A percentile compares a stretch with the other conserved stretches of the same genome.
Evolutionary conservation across 2,888 invertebrate species (phyloP).

Genomic region (Bhutanitis thaidina): DNA sequence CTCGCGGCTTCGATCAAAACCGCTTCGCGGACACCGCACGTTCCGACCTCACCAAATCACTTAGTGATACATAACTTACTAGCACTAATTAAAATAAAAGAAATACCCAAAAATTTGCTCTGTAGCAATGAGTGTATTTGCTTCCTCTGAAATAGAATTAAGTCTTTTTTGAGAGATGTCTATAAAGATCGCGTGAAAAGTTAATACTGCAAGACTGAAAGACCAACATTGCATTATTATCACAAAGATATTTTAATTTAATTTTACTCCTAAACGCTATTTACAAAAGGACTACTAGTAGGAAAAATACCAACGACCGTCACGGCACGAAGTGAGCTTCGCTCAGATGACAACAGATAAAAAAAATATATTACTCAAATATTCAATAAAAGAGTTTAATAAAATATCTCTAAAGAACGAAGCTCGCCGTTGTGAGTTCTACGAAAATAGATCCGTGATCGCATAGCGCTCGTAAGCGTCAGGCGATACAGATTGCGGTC

Average conservation of each 20-base stretch:
- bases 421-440: slow-evolving; percentile 70
- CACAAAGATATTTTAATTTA: slow-evolving; percentile 50
- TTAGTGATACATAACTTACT: slow-evolving; percentile 18
- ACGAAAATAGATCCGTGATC: slow-evolving; percentile 50
- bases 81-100: slow-evolving; percentile 11
- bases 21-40: slow-evolving; percentile 23
- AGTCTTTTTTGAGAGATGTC: background rate
- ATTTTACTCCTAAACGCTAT: slow-evolving; percentile 61
- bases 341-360: slow-evolving; percentile 37
- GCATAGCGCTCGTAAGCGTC: slow-evolving; percentile 51
- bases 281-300: slow-evolving; percentile 75
- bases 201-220: slow-evolving; percentile 27
- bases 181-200: background rate
- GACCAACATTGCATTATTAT: slow-evolving; percentile 56
- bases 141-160: too few species aligned
- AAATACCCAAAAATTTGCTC: background rate
- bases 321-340: slow-evolving; percentile 69
- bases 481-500: slow-evolving; percentile 57
- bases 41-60: slow-evolving; percentile 15
- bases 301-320: slow-evolving; percentile 73
- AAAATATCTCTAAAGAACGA: slow-evolving; percentile 42
- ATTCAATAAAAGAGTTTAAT: slow-evolving; percentile 2
- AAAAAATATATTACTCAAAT: slow-evolving; percentile 24
- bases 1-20: slow-evolving; percentile 46
- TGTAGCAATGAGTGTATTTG: background rate